Evolutionary conservation across 1,140 invertebrate genomes (phyloP), one percentile per base, ranked within the genome.

Genomic region (Drosophila cardini): DNA sequence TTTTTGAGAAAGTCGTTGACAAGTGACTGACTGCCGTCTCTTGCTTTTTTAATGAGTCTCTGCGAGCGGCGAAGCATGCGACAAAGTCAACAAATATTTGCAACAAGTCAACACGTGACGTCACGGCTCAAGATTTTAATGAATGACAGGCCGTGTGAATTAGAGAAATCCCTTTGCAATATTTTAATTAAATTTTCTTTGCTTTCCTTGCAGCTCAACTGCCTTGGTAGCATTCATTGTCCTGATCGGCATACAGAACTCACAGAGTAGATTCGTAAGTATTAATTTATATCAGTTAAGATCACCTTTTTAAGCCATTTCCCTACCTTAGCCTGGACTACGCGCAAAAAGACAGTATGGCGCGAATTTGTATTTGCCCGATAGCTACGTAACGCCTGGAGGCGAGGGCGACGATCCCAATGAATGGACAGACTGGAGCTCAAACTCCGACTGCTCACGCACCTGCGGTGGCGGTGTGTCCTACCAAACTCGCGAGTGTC

Each of bases 401-500:
- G 95, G 95, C 11, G 95, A 95, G 67, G 94, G 93, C 8, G 45
- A 83, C 32, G 80, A 91, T 74, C 78, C 90, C 40, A 71, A 64
- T 0, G 94, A 94, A 65, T 97, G 96, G 96, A 93, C 94, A 1
- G 94, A 95, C 0, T 98, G 97, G 97, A 95, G 95, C 1, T 93
- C 94, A 21, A 94, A 95, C 2, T 95, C 95, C 30, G 93, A 95
- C 18, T 98, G 97, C 91, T 97, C 96, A 2, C 93, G 97, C 46
- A 94, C 96, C n/a, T 98, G 97, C 89, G 97, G 97, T 1, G 97
- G 97, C n/a, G 97, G 97, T 45, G 96, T 98, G 2, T 94, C 96
- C 21, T 95, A 93, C 77, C 96, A 97, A 90, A 94, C 94, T 32
- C 94, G 96, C 78, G 94, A 94, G 84, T 97, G 96, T 92, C 93